Conservation (phyloP, 2,888 invertebrate species). For the Ceriagrion tenellum region DNA sequence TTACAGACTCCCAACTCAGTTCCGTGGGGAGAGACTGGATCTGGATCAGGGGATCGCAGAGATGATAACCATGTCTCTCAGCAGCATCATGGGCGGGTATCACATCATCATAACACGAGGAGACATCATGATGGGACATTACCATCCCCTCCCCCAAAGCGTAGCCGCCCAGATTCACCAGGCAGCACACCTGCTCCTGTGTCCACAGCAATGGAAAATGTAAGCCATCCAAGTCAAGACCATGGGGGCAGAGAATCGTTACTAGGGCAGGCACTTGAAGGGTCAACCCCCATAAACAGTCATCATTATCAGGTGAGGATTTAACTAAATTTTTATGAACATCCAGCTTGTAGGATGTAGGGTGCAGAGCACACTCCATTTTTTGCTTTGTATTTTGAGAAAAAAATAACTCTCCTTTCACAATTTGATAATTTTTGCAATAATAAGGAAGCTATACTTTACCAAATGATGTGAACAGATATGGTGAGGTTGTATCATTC, state of each 20-base stretch:
- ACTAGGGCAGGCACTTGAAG: slow-evolving; percentile 88
- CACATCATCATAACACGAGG: slow-evolving; percentile 57
- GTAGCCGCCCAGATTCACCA: slow-evolving; percentile 83
- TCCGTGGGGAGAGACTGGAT: slow-evolving; percentile 81
- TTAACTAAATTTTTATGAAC: neutral
- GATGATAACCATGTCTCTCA: slow-evolving; percentile 64
- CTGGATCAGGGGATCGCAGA: slow-evolving; percentile 61
- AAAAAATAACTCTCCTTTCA: no score
- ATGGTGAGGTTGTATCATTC: no score
- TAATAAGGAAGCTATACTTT: no score
- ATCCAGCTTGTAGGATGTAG: no score
- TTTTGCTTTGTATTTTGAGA: no score
- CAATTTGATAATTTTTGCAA: no score
- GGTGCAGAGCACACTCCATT: no score
- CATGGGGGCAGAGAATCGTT: slow-evolving; percentile 85
- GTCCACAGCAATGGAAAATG: slow-evolving; percentile 80
- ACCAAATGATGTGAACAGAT: no score
- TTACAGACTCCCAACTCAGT: slow-evolving; percentile 81
- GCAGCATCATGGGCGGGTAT: slow-evolving; percentile 55
- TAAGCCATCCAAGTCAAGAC: slow-evolving; percentile 76
- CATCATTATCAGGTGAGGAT: slow-evolving; percentile 46
- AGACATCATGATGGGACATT: slow-evolving; percentile 69
- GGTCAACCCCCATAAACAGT: slow-evolving; percentile 76
- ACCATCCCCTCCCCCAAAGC: slow-evolving; percentile 80
- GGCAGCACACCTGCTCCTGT: slow-evolving; percentile 82